These are phyloP conservation scores for Yponomeuta sedellus DNA, from an alignment of 2,888 invertebrate species.

Conservation along the genomic window DNA sequence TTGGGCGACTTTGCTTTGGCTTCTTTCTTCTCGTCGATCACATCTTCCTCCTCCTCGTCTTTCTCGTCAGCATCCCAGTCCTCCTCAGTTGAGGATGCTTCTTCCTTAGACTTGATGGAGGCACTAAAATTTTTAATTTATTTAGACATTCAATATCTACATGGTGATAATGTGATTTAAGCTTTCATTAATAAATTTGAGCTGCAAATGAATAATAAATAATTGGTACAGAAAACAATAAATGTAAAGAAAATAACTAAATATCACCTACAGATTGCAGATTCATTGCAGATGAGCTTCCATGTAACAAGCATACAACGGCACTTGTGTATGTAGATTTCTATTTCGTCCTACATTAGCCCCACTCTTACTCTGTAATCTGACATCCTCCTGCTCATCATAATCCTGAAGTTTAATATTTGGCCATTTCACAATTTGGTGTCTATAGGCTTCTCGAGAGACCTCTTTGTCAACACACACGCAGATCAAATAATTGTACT, in stretches of 20 bases:
- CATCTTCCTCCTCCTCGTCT: conserved; percentile 40
- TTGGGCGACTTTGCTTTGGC: conserved; percentile 58
- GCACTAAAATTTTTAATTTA: conserved; percentile 32
- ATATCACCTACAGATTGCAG: not conserved
- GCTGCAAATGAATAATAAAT: too few relatives aligned
- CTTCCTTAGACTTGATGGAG: conserved; percentile 66
- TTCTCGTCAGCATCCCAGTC: conserved; percentile 71
- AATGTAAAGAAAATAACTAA: too few relatives aligned
- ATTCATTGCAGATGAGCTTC: not conserved
- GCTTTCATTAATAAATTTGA: too few relatives aligned
- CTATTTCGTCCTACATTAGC: not conserved
- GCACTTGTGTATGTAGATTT: not conserved
- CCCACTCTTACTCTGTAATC: not conserved
- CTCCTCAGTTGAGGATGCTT: conserved; percentile 66
- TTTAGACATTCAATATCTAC: not conserved
- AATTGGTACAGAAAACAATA: too few relatives aligned
- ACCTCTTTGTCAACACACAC: not conserved
- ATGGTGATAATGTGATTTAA: not conserved
- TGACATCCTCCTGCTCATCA: not conserved
- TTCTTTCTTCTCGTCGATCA: conserved; percentile 60
- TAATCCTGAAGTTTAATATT: too few relatives aligned
- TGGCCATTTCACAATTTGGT: not conserved
- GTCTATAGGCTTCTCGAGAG: not conserved
- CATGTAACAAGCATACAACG: not conserved
- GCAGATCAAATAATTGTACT: not conserved